Evolutionary conservation across 2,113 vertebrate genomes (phyloP).

Genomic region (Carettochelys insculpta): DNA sequence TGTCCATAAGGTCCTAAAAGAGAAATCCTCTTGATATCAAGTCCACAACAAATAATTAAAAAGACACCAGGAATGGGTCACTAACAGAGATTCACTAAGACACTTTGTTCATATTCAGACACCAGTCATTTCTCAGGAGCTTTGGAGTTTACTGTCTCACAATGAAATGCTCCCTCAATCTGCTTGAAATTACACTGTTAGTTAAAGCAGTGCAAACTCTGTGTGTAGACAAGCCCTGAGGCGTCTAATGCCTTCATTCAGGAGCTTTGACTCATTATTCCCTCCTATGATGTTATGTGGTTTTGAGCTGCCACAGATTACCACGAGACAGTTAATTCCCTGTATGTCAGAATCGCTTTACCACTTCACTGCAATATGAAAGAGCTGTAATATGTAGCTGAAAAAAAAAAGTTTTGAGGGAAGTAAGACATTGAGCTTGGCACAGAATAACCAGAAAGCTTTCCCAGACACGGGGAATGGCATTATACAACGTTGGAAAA

Average conservation of each 20-base stretch:
- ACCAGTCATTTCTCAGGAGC: background rate
- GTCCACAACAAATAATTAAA: rapidly evolving
- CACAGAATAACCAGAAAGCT: conserved; percentile 30
- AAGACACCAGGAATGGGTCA: background rate
- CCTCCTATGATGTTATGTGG: background rate
- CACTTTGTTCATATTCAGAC: background rate
- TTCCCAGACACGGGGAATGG: conserved; percentile 27
- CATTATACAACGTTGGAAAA: conserved; percentile 20
- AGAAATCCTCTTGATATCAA: background rate
- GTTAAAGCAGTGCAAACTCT: background rate
- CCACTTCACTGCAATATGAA: background rate
- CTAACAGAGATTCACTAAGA: background rate
- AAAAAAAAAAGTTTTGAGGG: background rate
- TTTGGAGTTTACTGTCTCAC: background rate
- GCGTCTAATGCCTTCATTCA: background rate
- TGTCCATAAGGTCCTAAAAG: background rate
- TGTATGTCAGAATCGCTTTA: background rate
- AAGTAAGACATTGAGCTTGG: background rate
- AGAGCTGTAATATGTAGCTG: background rate
- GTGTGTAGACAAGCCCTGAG: background rate
- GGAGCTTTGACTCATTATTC: background rate
- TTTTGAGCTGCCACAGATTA: background rate
- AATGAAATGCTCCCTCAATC: background rate
- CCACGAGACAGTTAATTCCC: background rate
- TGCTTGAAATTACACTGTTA: background rate